phyloP scores from a whole-genome alignment of 2,888 invertebrate genomes.

The Exephanes ischioxanthus region DNA sequence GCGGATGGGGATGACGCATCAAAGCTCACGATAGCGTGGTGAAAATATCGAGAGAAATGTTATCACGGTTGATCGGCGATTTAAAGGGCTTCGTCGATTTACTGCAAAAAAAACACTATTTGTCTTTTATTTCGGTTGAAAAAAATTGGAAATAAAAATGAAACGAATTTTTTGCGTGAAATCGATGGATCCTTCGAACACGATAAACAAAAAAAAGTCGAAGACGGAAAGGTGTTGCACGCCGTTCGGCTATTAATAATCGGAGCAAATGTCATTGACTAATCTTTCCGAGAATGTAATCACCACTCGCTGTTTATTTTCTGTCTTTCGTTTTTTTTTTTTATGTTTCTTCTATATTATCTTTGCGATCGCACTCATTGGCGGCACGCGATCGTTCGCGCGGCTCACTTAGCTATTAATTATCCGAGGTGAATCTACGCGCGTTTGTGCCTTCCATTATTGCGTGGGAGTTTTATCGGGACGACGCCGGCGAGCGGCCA shows the following conservation, averaged over 20 bases:
- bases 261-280: slow-evolving; percentile 31
- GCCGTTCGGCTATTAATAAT: slow-evolving; percentile 1
- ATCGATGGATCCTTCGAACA: background rate
- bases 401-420: slow-evolving; percentile 21
- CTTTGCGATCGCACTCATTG: slow-evolving; percentile 9
- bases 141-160: background rate
- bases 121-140: too few species aligned
- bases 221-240: background rate
- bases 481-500: slow-evolving; percentile 47
- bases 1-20: slow-evolving; percentile 32
- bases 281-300: slow-evolving; percentile 42
- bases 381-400: slow-evolving; percentile 45
- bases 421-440: slow-evolving; percentile 15
- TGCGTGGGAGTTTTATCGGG: slow-evolving; percentile 51
- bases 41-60: slow-evolving; percentile 1
- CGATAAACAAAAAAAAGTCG: background rate
- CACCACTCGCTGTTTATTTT: slow-evolving; percentile 3
- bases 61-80: background rate
- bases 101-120: too few species aligned
- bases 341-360: slow-evolving; percentile 1
- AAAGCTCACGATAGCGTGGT: slow-evolving; percentile 18
- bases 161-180: background rate
- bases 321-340: background rate
- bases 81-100: too few species aligned
- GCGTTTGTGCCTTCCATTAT: slow-evolving; percentile 37